These are phyloP conservation scores for Acanthococcus lagerstroemiae DNA, from an alignment of 2,888 invertebrate genomes.

Conservation along the genomic window DNA sequence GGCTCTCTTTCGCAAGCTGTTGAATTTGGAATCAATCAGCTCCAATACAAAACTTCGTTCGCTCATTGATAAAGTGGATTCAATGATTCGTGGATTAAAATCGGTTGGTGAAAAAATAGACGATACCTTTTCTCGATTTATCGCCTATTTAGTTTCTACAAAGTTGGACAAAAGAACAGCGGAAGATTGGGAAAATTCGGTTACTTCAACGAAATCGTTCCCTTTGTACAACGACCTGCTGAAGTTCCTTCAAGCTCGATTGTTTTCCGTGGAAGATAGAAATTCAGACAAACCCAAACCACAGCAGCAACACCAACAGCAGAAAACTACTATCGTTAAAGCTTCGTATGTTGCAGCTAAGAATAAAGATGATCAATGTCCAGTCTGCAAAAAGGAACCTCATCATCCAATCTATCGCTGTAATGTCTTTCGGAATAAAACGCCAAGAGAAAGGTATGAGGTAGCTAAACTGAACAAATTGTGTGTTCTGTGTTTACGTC, in stretches of 20 bases:
- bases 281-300: neutral
- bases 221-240: neutral
- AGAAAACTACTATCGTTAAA: neutral
- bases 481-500: neutral
- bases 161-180: neutral
- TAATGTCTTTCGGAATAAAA: neutral
- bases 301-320: no score
- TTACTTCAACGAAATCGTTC: neutral
- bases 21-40: neutral
- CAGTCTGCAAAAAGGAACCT: no score
- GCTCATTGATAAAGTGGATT: neutral
- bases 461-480: neutral
- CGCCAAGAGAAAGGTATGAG: neutral
- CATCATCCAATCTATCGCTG: neutral
- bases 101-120: neutral
- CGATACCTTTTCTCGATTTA: neutral
- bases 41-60: neutral
- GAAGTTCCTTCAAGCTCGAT: neutral
- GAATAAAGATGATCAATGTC: neutral
- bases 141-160: slow-evolving; percentile 2
- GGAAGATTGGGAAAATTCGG: slow-evolving; percentile 7
- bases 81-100: neutral
- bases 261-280: neutral
- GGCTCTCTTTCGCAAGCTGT: neutral
- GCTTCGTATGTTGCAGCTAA: neutral